These are phyloP conservation scores for Seriola rivoliana DNA, from an alignment of 2,113 vertebrate genomes.

Conservation along the genomic window DNA sequence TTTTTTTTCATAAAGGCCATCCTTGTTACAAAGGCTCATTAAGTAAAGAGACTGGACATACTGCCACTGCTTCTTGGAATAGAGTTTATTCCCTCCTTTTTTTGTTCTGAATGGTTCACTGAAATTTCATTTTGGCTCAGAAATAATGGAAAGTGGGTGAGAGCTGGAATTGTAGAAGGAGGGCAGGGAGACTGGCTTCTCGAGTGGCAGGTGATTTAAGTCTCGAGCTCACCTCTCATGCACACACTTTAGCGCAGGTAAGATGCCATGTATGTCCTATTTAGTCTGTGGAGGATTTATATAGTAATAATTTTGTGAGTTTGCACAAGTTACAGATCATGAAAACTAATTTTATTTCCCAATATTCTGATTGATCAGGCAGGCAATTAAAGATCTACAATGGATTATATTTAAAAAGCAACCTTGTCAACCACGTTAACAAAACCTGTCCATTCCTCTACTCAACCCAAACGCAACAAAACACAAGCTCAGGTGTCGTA, in stretches of 20 bases:
- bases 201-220: conserved; percentile 49
- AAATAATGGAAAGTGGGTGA: conserved; percentile 57
- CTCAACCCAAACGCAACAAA: not conserved
- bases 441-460: not conserved
- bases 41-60: conserved; percentile 62
- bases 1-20: conserved; percentile 15
- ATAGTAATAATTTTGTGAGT: not conserved
- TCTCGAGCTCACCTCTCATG: conserved; percentile 24
- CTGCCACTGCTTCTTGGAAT: conserved; percentile 44
- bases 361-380: conserved; percentile 6
- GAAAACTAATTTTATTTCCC: not conserved
- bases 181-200: conserved; percentile 12
- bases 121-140: conserved; percentile 74
- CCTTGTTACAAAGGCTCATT: conserved; percentile 56
- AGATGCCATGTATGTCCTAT: not conserved
- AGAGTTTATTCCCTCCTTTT: conserved; percentile 58
- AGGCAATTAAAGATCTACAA: not conserved
- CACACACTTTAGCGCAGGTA: not conserved
- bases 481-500: conserved; percentile 27
- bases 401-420: not conserved
- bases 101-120: conserved; percentile 62
- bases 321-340: not conserved
- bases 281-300: not conserved
- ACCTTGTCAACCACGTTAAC: not conserved
- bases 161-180: conserved; percentile 17